Percentiles rank a stretch among this genome's conserved stretches.
Conservation (phyloP, 2,888 invertebrate species). For the Tortrix viridana region DNA sequence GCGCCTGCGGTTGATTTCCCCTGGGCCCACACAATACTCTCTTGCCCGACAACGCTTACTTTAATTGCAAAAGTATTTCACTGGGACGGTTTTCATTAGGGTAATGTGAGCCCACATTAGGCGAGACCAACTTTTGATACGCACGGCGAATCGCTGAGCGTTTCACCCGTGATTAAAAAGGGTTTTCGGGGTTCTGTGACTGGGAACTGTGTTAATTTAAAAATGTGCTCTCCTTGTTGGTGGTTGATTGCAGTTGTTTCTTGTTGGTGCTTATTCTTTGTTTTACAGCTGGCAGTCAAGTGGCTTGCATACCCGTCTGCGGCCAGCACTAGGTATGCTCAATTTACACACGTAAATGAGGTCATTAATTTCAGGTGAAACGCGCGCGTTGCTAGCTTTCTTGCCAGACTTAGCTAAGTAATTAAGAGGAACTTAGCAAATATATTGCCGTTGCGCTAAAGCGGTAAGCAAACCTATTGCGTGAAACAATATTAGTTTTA, state of each 20-base stretch:
- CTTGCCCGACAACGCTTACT: conserved; percentile 56
- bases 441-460: too few species aligned
- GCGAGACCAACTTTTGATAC: conserved; percentile 46
- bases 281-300: too few species aligned
- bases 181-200: conserved; percentile 41
- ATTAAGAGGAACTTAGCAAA: too few species aligned
- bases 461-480: too few species aligned
- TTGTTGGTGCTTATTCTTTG: too few species aligned
- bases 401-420: too few species aligned
- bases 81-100: conserved; percentile 60
- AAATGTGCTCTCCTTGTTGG: background rate
- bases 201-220: conserved; percentile 2
- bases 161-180: conserved; percentile 51
- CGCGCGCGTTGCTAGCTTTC: too few species aligned
- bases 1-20: conserved; percentile 65
- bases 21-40: conserved; percentile 51
- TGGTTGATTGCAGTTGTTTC: background rate
- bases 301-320: background rate
- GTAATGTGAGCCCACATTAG: conserved; percentile 54
- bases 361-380: background rate
- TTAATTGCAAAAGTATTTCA: conserved; percentile 68
- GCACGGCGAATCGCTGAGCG: conserved; percentile 41
- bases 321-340: background rate
- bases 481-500: too few species aligned
- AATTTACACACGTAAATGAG: background rate